Evolutionary conservation across 2,888 invertebrate species (phyloP), one percentile per base, ranked within the genome.

Genomic region (Therioaphis trifolii): DNA sequence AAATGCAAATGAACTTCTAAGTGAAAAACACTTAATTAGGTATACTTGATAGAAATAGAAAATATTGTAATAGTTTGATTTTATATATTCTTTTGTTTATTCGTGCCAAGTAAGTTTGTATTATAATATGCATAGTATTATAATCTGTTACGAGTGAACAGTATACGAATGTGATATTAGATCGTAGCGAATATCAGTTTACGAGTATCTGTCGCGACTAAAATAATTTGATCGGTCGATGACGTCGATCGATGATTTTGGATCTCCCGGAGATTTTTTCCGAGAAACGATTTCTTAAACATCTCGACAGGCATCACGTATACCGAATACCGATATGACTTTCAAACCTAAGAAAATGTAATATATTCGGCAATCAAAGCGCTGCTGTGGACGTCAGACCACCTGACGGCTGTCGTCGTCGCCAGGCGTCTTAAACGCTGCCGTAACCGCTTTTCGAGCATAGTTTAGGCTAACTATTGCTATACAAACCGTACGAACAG

Each of bases 211-310:
- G 11, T 43, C 43, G 43, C 43, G 43, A 9, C 7, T 43, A 43
- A 5, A 43, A 43, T 5, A 5, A n/a, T 55, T 55, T 21, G 4
- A 49, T 49, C 46, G n/a, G 27, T 15, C 46, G 46, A 18, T 12
- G 27, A 71, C 71, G 49, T 49, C 49, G 49, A 71, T 18, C 24
- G 49, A 49, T 71, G 46, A 49, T 49, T 71, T 71, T 49, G 27
- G 71, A 49, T 71, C 71, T 71, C 71, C 71, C 49, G 71, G 71
- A 71, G 49, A 18, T 71, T 49, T 71, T 71, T 49, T 18, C 49
- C 12, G 71, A 29, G 27, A 29, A 71, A 21, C 55, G 49, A 49
- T 12, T 0, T 55, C 4, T 55, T 46, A 46, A 46, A 14, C 46
- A 14, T 18, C 49, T 3, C 2, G 15, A 18, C 49, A 18, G 46